A percentile compares a stretch with the other conserved stretches of the same genome.
These are phyloP conservation scores for Pseudolaguvia tuberculata DNA, from an alignment of 2,113 vertebrate genomes.

Conservation along the genomic window DNA sequence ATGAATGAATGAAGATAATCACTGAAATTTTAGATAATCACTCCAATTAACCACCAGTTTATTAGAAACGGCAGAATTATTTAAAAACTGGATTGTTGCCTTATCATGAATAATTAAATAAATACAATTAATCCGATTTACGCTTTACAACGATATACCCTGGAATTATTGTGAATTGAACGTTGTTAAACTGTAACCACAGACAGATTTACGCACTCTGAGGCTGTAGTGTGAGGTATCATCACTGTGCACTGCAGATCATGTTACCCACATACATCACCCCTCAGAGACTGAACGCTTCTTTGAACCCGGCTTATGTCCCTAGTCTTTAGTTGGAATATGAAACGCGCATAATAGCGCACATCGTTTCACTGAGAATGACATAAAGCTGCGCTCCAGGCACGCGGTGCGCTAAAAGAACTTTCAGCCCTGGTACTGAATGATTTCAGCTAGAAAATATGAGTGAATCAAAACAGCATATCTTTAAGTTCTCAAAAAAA, in stretches of 20 bases:
- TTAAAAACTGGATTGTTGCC: too few relatives aligned
- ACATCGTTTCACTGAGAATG: conserved; percentile 33
- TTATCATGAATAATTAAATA: too few relatives aligned
- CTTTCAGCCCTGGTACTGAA: neutral
- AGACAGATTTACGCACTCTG: neutral
- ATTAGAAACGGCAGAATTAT: too few relatives aligned
- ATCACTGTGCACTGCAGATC: conserved; percentile 46
- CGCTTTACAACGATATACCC: too few relatives aligned
- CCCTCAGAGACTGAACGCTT: conserved; percentile 46
- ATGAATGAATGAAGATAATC: too few relatives aligned
- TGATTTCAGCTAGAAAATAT: neutral
- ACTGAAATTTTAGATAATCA: too few relatives aligned
- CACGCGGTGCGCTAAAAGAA: conserved; percentile 2
- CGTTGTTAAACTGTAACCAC: neutral
- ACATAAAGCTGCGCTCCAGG: conserved; percentile 35
- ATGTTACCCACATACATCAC: conserved; percentile 46
- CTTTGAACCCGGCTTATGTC: conserved; percentile 57
- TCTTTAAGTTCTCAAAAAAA: too few relatives aligned
- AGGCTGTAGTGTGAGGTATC: conserved; percentile 5
- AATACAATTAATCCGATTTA: too few relatives aligned
- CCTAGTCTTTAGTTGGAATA: conserved; percentile 43
- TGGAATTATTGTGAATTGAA: too few relatives aligned
- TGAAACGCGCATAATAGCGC: conserved; percentile 39
- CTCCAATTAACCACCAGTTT: too few relatives aligned
- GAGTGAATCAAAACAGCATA: neutral